phyloP scores from a whole-genome alignment of 2,888 invertebrate species.

The Chironomus tentans region DNA sequence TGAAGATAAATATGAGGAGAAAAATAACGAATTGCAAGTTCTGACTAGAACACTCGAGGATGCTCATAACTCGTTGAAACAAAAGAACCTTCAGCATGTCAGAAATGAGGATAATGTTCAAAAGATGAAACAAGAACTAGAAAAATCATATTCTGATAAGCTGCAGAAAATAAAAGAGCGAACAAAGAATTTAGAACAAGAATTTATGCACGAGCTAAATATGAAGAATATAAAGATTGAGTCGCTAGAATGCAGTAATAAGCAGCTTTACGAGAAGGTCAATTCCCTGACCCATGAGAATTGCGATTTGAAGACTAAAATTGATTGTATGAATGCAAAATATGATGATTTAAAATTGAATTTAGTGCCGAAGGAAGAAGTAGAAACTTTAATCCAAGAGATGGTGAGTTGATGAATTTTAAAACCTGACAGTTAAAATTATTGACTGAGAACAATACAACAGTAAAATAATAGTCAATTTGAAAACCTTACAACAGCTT shows the following conservation, averaged over 20 bases:
- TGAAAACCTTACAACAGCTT: background rate
- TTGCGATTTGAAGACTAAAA: constrained; percentile 33
- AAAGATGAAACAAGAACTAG: constrained; percentile 50
- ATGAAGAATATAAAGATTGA: constrained; percentile 44
- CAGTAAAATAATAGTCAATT: no score
- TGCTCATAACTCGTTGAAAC: no score
- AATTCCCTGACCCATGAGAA: constrained; percentile 42
- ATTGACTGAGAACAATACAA: no score
- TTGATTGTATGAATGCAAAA: no score
- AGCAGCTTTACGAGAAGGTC: constrained; percentile 33
- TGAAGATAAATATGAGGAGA: background rate
- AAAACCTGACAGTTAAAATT: no score
- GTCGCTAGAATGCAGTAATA: constrained; percentile 37
- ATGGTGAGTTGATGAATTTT: no score
- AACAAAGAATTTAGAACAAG: constrained; percentile 49
- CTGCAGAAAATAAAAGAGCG: constrained; percentile 51
- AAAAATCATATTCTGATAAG: constrained; percentile 50
- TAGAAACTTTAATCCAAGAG: no score
- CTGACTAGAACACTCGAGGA: background rate
- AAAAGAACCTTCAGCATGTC: no score
- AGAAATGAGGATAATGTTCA: constrained; percentile 34
- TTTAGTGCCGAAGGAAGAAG: no score
- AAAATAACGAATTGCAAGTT: background rate
- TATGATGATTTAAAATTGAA: no score
- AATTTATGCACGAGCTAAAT: constrained; percentile 47